Evolutionary conservation across 2,797 vertebrate genomes (phyloP).

Genomic region (Sphenopsis melanotis): DNA sequence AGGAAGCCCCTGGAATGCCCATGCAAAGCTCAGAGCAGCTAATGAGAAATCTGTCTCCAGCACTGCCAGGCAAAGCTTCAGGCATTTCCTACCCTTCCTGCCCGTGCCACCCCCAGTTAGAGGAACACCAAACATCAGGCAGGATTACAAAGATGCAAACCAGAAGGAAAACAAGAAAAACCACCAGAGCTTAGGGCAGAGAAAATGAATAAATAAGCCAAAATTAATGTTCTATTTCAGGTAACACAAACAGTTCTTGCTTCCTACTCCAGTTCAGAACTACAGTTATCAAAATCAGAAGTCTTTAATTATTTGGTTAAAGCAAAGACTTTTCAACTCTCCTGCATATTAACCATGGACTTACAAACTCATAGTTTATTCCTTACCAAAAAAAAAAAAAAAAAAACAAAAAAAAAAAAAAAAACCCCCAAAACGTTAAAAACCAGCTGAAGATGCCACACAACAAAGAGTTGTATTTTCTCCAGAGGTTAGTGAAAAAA

Average conservation of each 20-base stretch:
- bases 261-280: not conserved
- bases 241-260: not conserved
- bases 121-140: not conserved
- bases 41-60: not conserved
- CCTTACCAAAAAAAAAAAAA: not conserved
- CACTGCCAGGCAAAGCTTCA: not conserved
- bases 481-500: not conserved
- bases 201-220: not conserved
- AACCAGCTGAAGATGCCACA: not conserved
- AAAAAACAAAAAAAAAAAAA: not conserved
- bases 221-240: not conserved
- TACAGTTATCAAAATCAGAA: not conserved
- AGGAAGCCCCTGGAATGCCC: not conserved
- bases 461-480: not conserved
- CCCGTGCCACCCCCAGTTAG: not conserved
- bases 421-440: not conserved
- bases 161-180: not conserved
- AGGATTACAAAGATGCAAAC: not conserved
- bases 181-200: not conserved
- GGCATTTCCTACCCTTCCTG: not conserved
- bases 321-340: not conserved
- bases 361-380: not conserved
- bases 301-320: not conserved
- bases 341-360: fast-evolving
- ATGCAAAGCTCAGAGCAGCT: not conserved